Evolutionary conservation across 2,888 invertebrate genomes (phyloP).

Genomic region (Apodemia zela): DNA sequence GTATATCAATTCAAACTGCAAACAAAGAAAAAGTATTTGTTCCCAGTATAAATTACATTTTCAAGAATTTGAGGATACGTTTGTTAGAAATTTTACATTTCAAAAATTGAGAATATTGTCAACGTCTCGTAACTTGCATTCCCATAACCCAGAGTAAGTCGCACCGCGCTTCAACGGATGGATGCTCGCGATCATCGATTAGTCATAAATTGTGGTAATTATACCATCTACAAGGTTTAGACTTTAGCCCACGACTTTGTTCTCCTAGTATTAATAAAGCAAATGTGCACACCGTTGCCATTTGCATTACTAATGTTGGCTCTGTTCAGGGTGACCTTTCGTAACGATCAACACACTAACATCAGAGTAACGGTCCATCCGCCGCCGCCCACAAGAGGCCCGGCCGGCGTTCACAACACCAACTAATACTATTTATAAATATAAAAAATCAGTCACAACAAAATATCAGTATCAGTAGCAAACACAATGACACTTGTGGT

Average conservation of each 20-base stretch:
- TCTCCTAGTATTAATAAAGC: neutral
- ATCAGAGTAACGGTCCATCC: neutral
- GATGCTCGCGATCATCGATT: no score
- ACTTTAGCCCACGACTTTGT: neutral
- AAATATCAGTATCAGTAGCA: neutral
- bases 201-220: no score
- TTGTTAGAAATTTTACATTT: no score
- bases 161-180: no score
- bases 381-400: neutral
- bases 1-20: no score
- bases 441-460: constrained; percentile 10
- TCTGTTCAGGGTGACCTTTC: neutral
- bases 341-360: neutral
- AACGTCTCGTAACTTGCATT: no score
- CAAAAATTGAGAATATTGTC: no score
- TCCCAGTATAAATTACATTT: no score
- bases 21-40: no score
- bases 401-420: neutral
- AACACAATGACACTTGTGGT: neutral
- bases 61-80: no score
- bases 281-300: neutral
- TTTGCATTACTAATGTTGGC: neutral
- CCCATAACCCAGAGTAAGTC: no score
- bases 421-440: neutral
- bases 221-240: no score